phyloP scores from a whole-genome alignment of 2,888 invertebrate genomes.

The Pilophorus perplexus region DNA sequence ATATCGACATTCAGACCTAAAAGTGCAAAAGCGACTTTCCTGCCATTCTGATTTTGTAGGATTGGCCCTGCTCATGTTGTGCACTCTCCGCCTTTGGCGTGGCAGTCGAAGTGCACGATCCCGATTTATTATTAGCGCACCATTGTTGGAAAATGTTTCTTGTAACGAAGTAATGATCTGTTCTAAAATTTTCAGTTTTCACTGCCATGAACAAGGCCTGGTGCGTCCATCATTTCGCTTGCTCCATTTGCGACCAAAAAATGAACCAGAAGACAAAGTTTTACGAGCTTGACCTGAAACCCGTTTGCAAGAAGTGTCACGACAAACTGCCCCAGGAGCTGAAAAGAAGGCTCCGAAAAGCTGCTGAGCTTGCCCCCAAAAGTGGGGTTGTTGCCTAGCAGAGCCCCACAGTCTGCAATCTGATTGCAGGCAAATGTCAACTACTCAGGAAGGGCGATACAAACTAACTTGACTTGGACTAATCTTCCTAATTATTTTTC shows the following conservation, averaged over 20 bases:
- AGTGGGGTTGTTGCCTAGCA: conserved; percentile 36
- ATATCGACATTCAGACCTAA: too few relatives aligned
- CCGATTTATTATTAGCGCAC: neutral
- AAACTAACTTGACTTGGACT: conserved; percentile 10
- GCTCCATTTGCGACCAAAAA: conserved; percentile 93
- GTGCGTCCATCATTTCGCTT: conserved; percentile 99
- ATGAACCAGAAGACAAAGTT: conserved; percentile 97
- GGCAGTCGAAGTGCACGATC: too few relatives aligned
- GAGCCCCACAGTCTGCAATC: conserved; percentile 28
- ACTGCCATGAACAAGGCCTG: conserved; percentile 98
- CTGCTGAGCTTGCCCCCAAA: conserved; percentile 70
- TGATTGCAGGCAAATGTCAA: conserved; percentile 36
- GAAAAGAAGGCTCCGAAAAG: conserved; percentile 84
- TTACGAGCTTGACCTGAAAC: conserved; percentile 97
- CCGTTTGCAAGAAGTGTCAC: conserved; percentile 97
- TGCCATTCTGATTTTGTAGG: neutral
- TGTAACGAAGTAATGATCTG: neutral
- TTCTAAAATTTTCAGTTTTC: conserved; percentile 69
- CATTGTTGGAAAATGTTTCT: neutral
- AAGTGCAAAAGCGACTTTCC: neutral
- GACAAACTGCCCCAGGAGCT: conserved; percentile 94
- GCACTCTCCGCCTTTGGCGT: too few relatives aligned
- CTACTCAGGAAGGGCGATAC: conserved; percentile 14
- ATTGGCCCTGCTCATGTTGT: too few relatives aligned
- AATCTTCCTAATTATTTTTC: too few relatives aligned